Evolutionary conservation across 2,797 vertebrate genomes (phyloP), one percentile per base, ranked within the genome.

Genomic region (Gallinago solitaria): DNA sequence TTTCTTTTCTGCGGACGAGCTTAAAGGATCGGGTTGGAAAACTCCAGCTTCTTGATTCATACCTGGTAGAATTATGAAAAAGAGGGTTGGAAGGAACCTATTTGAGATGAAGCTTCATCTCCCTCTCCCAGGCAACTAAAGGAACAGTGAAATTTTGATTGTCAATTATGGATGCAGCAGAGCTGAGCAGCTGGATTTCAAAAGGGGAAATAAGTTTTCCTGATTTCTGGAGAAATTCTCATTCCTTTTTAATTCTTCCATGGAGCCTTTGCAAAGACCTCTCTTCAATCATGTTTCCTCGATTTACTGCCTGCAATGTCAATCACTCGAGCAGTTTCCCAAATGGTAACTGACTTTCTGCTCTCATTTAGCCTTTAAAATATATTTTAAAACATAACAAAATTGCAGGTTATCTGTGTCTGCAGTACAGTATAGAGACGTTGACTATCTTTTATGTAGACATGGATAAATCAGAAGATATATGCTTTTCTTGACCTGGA

Each of bases 391-490:
- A 47, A 20, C 32, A 11, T 54, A n/a, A 30, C 12, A 24, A 27
- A 78, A 30, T 35, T 11, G 35, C 13, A 27, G 35, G 35, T 20
- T 48, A 27, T 3, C 47, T 61, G 57, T 39, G 67, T 41, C 65
- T 17, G 23, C 57, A 21, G 50, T 6, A 30, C 12, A 10, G 8
- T 7, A 3, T 9, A n/a, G 23, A 15, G 8, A 10, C 0, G 17
- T 28, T 28, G 33, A 13, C 39, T 47, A 19, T 24, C 11, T 35
- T 56, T 64, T 24, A 6, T 41, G 33, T 54, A 41, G 41, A 35
- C 16, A 6, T 8, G 41, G 23, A 57, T 24, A 33, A 57, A 57
- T 57, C n/a, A 23, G 28, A 53, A 53, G 16, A 4, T 53, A 30
- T 7, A 6, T 6, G 9, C 51, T 53, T 28, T 53, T 53, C 27